Evolutionary conservation across 2,797 vertebrate genomes (phyloP).

Genomic region (Myoxocephalus aenaeus): DNA sequence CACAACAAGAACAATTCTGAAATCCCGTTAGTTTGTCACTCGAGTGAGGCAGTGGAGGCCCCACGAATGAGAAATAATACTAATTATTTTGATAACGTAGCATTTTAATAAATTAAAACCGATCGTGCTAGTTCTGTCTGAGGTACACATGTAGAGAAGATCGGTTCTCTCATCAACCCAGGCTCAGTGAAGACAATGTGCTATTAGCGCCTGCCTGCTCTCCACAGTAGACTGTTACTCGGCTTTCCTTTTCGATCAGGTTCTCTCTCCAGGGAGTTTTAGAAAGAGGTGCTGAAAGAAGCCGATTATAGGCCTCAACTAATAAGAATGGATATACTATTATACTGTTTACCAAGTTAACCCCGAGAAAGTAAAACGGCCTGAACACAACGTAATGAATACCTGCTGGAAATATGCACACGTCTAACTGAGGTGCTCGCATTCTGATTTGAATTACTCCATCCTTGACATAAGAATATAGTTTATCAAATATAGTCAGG

Average conservation of each 20-base stretch:
- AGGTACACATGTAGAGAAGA: background rate
- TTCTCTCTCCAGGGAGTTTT: slow-evolving; percentile 33
- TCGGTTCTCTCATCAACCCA: slow-evolving; percentile 8
- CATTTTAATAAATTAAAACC: background rate
- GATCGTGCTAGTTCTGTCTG: background rate
- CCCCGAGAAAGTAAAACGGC: slow-evolving; percentile 26
- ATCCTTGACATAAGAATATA: background rate
- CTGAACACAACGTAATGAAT: slow-evolving; percentile 4
- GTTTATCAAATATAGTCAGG: background rate
- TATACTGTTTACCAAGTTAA: slow-evolving; percentile 38
- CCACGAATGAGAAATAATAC: background rate
- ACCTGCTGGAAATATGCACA: background rate
- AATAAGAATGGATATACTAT: slow-evolving; percentile 62
- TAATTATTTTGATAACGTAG: background rate
- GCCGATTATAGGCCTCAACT: slow-evolving; percentile 56
- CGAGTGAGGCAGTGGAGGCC: background rate
- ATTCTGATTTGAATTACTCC: background rate
- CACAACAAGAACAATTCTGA: background rate
- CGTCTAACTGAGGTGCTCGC: background rate
- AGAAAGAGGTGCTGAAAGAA: slow-evolving; percentile 59
- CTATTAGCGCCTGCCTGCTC: background rate
- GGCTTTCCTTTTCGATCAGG: slow-evolving; percentile 11
- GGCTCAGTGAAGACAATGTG: background rate
- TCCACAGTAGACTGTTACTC: slow-evolving; percentile 4
- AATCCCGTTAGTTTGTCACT: background rate